Conservation (phyloP, 2,797 vertebrate genomes). For the Avahi laniger region DNA sequence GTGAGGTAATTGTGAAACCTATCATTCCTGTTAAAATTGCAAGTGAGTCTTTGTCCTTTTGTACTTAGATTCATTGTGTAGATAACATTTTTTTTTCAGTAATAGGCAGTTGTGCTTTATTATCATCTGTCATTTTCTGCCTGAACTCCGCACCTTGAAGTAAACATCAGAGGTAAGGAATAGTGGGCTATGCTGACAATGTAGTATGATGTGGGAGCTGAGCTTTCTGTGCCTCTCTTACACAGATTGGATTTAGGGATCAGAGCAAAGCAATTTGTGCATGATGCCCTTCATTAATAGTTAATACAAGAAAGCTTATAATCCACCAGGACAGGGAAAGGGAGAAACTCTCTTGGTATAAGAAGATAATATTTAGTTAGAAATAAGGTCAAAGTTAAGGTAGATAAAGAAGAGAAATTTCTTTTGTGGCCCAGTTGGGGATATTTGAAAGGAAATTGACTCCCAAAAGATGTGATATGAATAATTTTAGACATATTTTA, state of each 20-base stretch:
- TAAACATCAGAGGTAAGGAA: constrained; percentile 22
- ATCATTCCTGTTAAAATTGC: not conserved
- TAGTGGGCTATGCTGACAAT: not conserved
- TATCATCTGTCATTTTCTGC: not conserved
- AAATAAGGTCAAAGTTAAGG: constrained; percentile 53
- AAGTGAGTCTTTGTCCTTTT: not conserved
- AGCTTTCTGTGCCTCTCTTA: not conserved
- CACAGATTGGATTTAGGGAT: constrained; percentile 43
- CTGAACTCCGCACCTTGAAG: not conserved
- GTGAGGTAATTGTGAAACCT: not conserved
- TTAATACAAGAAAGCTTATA: constrained; percentile 46
- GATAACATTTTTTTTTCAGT: not conserved
- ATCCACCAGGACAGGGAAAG: not conserved
- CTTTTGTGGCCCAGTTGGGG: not conserved
- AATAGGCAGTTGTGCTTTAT: not conserved
- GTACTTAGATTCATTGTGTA: not conserved
- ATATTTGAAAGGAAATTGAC: constrained; percentile 50
- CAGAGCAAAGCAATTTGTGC: not conserved
- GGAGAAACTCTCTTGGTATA: constrained; percentile 38
- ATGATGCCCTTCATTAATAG: constrained; percentile 44
- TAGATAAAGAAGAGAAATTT: constrained; percentile 31
- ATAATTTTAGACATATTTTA: constrained; percentile 43
- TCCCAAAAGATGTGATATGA: constrained; percentile 1
- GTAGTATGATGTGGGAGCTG: not conserved
- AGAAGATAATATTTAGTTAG: constrained; percentile 32